Percentiles rank a stretch among this genome's conserved stretches.
Conservation (phyloP, 2,113 vertebrate genomes). For the Trichomycterus rosablanca region DNA sequence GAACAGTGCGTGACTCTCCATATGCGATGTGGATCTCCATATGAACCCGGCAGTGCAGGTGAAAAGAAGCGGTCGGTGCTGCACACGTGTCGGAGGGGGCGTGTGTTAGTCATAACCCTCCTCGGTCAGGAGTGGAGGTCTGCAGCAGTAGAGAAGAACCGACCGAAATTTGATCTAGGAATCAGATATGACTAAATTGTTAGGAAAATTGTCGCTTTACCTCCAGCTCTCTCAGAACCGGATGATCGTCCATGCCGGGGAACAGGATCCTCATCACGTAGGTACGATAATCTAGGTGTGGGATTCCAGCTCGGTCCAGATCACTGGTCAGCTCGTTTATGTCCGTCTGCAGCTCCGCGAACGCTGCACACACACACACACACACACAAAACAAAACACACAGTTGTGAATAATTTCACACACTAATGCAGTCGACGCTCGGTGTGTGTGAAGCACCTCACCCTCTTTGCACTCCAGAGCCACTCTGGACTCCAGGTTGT, state of each 20-base stretch:
- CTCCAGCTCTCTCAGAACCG: conserved; percentile 91
- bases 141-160: too few relatives aligned
- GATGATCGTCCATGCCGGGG: conserved; percentile 95
- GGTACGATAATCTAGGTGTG: conserved; percentile 90
- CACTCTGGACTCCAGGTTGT: conserved; percentile 94
- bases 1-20: too few relatives aligned
- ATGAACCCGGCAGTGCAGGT: too few relatives aligned
- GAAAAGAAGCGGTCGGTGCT: too few relatives aligned
- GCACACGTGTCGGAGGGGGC: too few relatives aligned
- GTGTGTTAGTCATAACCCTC: too few relatives aligned
- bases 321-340: conserved; percentile 97
- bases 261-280: conserved; percentile 95
- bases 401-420: too few relatives aligned
- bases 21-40: too few relatives aligned
- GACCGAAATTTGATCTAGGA: too few relatives aligned
- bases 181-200: too few relatives aligned
- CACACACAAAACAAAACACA: neutral
- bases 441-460: conserved; percentile 45
- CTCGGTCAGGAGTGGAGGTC: too few relatives aligned
- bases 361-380: conserved; percentile 66
- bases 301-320: conserved; percentile 90
- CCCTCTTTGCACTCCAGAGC: conserved; percentile 97
- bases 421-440: neutral
- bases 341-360: conserved; percentile 94
- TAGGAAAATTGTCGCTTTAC: too few relatives aligned